Evolutionary conservation across 2,797 vertebrate genomes (phyloP), one percentile per base, ranked within the genome.

Genomic region (Channa striata): DNA sequence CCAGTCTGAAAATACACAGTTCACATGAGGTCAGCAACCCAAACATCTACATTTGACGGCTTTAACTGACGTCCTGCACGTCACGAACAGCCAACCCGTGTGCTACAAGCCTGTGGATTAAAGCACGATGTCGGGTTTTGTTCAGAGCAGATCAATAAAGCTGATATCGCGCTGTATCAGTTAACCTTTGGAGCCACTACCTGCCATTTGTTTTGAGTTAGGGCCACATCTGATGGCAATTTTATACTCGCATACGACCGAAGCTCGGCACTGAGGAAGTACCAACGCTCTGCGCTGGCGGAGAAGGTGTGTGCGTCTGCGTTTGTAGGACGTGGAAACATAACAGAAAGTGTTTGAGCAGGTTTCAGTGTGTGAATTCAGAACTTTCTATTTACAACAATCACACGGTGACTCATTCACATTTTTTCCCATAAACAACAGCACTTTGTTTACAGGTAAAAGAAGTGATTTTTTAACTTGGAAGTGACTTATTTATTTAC

Each of bases 111-210:
- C 78, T 54, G 57, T 14, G 77, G 92, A 88, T 80, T 88, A 88
- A 91, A 93, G 80, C 80, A 84, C 64, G 87, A 87, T 92, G 93
- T 84, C 83, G 85, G 90, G 93, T 90, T 91, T 90, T 80, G 84
- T 87, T 84, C 91, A 84, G 83, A 91, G 92, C 89, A 93, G 87
- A 93, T 95, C 95, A 95, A 95, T 94, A 96, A 95, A 95, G 85
- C 84, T 93, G 93, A 95, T 94, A 93, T 92, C 95, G 92, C 90
- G 90, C 87, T 84, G 89, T 90, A 94, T 92, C 89, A 87, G 69
- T 86, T 91, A 91, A 92, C 90, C 90, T 87, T 82, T 65, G 59
- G 59, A 83, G 87, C 84, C 90, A 91, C 92, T 81, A 82, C 87
- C 87, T 83, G 83, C 82, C 92, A 93, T 95, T 95, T 96, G 93